Conservation (phyloP, 2,888 invertebrate species). For the Dione juno region DNA sequence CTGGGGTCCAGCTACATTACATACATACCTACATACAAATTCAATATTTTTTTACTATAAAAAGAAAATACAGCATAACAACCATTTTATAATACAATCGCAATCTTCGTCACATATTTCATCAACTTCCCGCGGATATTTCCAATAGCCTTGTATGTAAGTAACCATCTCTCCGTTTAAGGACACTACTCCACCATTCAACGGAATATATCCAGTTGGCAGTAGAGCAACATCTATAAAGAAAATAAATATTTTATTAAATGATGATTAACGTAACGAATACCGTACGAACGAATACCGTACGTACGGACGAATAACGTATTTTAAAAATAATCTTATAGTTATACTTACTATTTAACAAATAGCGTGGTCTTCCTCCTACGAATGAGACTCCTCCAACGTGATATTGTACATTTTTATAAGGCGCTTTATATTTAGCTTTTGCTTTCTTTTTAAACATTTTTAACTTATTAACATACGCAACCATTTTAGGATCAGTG, state of each 20-base stretch:
- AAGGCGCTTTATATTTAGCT: slow-evolving; percentile 56
- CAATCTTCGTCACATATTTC: slow-evolving; percentile 62
- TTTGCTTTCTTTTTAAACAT: slow-evolving; percentile 66
- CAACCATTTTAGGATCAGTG: slow-evolving; percentile 63
- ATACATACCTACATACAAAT: too few species aligned
- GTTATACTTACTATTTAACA: slow-evolving; percentile 58
- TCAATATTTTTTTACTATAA: neutral
- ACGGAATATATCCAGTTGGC: slow-evolving; percentile 67
- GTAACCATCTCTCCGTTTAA: slow-evolving; percentile 52
- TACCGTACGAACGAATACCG: too few species aligned
- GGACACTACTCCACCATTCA: slow-evolving; percentile 59
- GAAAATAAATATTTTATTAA: neutral
- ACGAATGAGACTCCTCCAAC: slow-evolving; percentile 60
- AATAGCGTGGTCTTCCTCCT: slow-evolving; percentile 60
- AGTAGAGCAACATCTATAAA: slow-evolving; percentile 57
- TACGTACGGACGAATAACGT: too few species aligned
- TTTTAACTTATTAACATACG: slow-evolving; percentile 61
- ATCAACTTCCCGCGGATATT: slow-evolving; percentile 54
- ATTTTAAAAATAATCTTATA: too few species aligned
- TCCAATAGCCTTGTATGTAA: slow-evolving; percentile 61
- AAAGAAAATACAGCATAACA: slow-evolving; percentile 27
- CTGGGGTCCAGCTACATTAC: too few species aligned
- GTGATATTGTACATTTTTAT: slow-evolving; percentile 62
- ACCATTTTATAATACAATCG: slow-evolving; percentile 68
- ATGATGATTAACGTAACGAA: neutral